Base-by-base conservation (phyloP, 1,140 invertebrate species). In the Drosophila subobscura region DNA sequence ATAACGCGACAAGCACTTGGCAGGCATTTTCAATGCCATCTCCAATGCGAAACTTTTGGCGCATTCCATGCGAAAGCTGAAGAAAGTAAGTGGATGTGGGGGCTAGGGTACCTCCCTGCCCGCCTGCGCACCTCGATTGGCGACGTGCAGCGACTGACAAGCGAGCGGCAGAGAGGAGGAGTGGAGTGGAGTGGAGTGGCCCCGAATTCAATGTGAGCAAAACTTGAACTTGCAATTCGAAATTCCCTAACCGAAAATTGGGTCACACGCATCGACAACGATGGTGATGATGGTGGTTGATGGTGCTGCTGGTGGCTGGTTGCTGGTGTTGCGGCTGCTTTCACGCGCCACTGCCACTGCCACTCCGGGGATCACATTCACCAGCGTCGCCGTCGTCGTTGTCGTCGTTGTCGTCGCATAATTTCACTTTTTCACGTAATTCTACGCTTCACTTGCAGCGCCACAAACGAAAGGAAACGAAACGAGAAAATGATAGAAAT, bases 391-490 rank as follows among this genome's bases (percentile, higher is more conserved):
- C 50, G 25, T 33, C 16, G 29, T 33, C 29, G 29, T 33, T 37
- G 7, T 33, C 33, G 25, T 27, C 25, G 33, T 37, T 37, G 8
- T 37, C 56, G 76, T 72, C 75, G 71, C 73, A 88, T 86, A 86
- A 86, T 86, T 86, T 86, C 83, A 86, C 83, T 86, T 86, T 86
- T 86, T 88, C 83, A 88, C 78, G 83, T 86, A 86, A 86, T 86
- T 86, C 83, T 83, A 86, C 71, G 83, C 78, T 88, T 86, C 83
- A 86, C 81, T 86, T 86, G 81, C 73, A 64, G 45, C 76, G 12
- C 1, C 37, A 40, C 20, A 46, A 64, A 58, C 45, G 63, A 47
- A 57, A 65, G 52, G 37, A 54, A 71, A 79, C 60, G 16, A 73
- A 72, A 58, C 61, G 64, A 61, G 55, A 54, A 81, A 88, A 83